Percentiles rank a stretch among this genome's conserved stretches.
phyloP scores from a whole-genome alignment of 2,113 vertebrate species.

The Zingel zingel region DNA sequence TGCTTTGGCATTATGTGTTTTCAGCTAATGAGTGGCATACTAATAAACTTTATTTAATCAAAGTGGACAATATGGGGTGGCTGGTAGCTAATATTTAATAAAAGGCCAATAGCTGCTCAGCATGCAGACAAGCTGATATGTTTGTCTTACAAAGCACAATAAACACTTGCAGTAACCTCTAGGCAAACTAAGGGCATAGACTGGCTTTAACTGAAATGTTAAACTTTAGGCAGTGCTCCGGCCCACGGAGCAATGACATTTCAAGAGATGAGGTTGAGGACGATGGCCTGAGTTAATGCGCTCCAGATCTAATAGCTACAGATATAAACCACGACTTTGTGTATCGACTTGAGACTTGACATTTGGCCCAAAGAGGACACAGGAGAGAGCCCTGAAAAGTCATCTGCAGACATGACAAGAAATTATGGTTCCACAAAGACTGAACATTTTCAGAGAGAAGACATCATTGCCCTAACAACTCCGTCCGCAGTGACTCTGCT shows the following conservation, averaged over 20 bases:
- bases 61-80: background rate
- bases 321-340: background rate
- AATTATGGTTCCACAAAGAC: background rate
- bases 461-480: background rate
- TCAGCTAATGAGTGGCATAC: background rate
- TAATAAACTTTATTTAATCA: background rate
- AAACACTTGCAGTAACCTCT: background rate
- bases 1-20: background rate
- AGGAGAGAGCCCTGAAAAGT: constrained; percentile 18
- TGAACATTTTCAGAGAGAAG: background rate
- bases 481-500: constrained; percentile 19
- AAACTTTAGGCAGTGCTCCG: background rate
- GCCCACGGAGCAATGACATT: constrained; percentile 52
- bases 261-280: constrained; percentile 49
- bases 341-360: constrained; percentile 22
- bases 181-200: background rate
- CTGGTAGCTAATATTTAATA: background rate
- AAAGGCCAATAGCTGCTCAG: background rate
- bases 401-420: constrained; percentile 20
- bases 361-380: constrained; percentile 35
- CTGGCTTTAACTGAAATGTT: background rate
- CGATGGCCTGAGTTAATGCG: constrained; percentile 30
- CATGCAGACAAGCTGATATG: background rate
- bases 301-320: constrained; percentile 13
- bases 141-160: constrained; percentile 2